Base-by-base conservation (phyloP, 2,113 vertebrate genomes). In the Catharus bicknelli region DNA sequence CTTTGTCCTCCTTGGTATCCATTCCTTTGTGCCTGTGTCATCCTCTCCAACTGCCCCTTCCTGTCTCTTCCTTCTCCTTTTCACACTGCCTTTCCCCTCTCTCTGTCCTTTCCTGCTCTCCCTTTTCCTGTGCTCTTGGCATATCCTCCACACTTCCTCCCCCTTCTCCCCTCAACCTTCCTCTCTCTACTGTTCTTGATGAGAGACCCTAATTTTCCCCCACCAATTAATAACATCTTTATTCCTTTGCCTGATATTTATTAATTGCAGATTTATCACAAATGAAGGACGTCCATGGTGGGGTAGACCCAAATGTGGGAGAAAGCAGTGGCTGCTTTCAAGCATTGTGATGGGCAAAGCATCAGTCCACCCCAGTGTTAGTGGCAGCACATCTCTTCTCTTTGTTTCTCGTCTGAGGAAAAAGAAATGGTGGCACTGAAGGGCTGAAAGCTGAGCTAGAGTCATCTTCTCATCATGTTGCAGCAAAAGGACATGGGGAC, bases 341-440 rank as follows among this genome's bases (percentile, higher is more conserved):
- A 70, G 25, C 42, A 18, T 32, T 0, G 0, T 0, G 3, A 58
- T 4, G 4, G 32, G 32, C 22, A 61, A 59, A 50, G n/a, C 13
- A 36, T 48, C 16, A 32, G 16, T 38, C 30, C 15, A 29, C 18
- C 9, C 2, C 2, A 1, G 2, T 43, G 36, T 26, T 42, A 51
- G 38, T 3, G 3, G 51, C 17, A 66, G n/a, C 30, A 29, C 29
- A 78, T 3, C 19, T 73, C 18, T 59, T 34, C 30, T 47, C 20
- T 75, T 51, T 50, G 21, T 69, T 86, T 82, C 43, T 30, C 3
- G 0, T 40, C 16, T 32, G 10, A 30, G 16, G 29, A 26, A 50
- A 70, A 55, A 42, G 7, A 67, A 51, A 66, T 30, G 38, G 10
- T 0, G 0, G 16, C 32, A 55, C 2, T 0, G 0, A 64, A 13